Conservation (phyloP, 2,888 invertebrate genomes). For the Erpobdella octoculata region DNA sequence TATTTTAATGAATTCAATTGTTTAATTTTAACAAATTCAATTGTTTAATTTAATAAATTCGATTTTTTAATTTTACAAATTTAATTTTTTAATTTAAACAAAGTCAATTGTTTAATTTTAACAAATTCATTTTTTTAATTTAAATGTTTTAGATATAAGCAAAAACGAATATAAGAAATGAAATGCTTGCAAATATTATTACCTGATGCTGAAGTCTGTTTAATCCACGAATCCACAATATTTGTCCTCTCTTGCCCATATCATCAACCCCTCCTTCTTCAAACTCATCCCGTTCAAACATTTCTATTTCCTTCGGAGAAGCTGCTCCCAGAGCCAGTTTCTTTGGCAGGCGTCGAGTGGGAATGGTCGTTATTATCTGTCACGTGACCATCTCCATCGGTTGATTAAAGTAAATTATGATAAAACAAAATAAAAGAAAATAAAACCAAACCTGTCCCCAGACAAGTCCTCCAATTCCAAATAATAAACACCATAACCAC, state of each 20-base stretch:
- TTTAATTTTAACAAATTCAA: neutral
- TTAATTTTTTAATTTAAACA: neutral
- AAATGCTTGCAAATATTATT: too few species aligned
- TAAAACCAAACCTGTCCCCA: constrained; percentile 66
- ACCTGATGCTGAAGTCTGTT: constrained; percentile 65
- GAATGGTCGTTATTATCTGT: constrained; percentile 20
- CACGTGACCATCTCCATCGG: neutral
- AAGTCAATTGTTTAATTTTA: neutral
- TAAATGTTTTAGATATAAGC: constrained; percentile 27
- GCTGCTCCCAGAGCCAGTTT: constrained; percentile 15
- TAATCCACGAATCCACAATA: constrained; percentile 97
- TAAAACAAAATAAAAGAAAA: neutral
- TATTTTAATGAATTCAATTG: neutral
- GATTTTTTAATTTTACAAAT: neutral
- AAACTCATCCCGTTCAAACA: neutral
- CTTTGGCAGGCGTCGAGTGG: constrained; percentile 14
- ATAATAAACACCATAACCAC: constrained; percentile 97
- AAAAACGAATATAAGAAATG: constrained; percentile 38
- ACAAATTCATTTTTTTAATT: neutral
- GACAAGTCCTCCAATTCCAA: constrained; percentile 87
- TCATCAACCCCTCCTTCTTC: constrained; percentile 64
- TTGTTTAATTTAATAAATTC: neutral
- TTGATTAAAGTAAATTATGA: neutral
- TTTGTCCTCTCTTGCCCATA: constrained; percentile 80
- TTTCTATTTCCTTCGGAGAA: constrained; percentile 16